A percentile compares a stretch with the other conserved stretches of the same genome.
phyloP scores from a whole-genome alignment of 2,113 vertebrate species.

The Xiphophorus hellerii region DNA sequence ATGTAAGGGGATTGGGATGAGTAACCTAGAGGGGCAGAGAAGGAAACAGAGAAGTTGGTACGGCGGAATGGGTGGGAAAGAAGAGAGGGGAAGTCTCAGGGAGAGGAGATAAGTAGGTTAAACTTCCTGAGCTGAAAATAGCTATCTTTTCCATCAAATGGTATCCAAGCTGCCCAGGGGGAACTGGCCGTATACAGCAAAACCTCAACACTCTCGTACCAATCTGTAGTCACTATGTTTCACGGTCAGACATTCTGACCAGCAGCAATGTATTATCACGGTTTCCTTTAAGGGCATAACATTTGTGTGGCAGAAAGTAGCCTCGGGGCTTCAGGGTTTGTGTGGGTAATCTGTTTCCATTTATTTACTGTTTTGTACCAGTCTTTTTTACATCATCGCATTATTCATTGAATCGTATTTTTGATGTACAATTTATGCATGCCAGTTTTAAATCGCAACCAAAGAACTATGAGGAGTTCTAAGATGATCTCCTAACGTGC shows the following conservation, averaged over 20 bases:
- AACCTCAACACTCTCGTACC: constrained; percentile 54
- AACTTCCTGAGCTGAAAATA: constrained; percentile 81
- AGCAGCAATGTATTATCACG: constrained; percentile 15
- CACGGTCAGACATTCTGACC: constrained; percentile 12
- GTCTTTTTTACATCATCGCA: neutral
- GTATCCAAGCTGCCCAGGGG: constrained; percentile 68
- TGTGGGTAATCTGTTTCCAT: neutral
- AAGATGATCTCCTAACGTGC: neutral
- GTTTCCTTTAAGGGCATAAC: constrained; percentile 33
- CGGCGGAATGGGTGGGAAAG: constrained; percentile 43
- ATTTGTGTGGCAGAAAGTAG: constrained; percentile 27
- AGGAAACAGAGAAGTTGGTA: neutral
- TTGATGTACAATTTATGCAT: neutral
- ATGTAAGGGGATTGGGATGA: neutral
- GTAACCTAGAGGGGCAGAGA: constrained; percentile 1
- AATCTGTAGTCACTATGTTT: constrained; percentile 48
- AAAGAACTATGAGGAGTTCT: neutral
- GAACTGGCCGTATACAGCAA: constrained; percentile 61
- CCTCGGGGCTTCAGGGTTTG: neutral
- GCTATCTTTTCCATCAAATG: constrained; percentile 75
- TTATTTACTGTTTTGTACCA: neutral
- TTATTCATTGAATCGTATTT: neutral
- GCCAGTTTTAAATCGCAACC: neutral
- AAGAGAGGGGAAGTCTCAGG: constrained; percentile 44
- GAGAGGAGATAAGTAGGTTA: constrained; percentile 80